Percentiles rank a stretch among this genome's conserved stretches.
These are phyloP conservation scores for Phoxinus dragarum DNA, from an alignment of 2,797 vertebrate genomes.

Conservation along the genomic window DNA sequence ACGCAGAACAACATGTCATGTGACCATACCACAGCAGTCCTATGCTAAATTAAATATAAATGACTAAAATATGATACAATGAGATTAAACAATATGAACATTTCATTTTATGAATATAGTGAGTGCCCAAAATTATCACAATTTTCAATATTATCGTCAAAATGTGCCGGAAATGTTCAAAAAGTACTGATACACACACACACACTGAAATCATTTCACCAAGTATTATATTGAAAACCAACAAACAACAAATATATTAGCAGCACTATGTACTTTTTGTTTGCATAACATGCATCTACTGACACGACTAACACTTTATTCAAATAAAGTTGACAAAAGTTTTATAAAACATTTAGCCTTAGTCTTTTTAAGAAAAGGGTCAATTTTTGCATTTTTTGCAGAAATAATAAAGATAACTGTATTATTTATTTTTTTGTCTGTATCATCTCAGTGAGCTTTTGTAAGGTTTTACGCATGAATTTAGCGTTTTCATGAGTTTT, in stretches of 20 bases:
- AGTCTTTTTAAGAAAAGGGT: no score
- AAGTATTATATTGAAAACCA: neutral
- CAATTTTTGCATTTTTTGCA: no score
- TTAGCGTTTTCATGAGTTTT: no score
- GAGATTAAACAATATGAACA: neutral
- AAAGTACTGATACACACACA: neutral
- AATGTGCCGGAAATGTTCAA: neutral
- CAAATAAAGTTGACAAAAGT: no score
- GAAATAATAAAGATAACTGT: no score
- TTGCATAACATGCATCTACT: neutral
- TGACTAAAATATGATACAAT: neutral
- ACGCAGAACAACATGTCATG: neutral
- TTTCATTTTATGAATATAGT: neutral
- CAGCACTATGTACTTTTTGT: neutral
- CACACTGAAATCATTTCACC: neutral
- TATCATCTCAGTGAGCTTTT: no score
- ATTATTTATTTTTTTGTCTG: no score
- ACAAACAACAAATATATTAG: neutral
- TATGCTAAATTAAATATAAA: neutral
- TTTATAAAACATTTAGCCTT: no score
- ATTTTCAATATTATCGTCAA: neutral
- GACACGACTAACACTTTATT: neutral
- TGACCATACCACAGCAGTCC: neutral
- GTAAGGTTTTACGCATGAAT: no score
- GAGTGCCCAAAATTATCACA: neutral